Base-by-base conservation (phyloP, 2,888 invertebrate genomes). In the Empis livida region DNA sequence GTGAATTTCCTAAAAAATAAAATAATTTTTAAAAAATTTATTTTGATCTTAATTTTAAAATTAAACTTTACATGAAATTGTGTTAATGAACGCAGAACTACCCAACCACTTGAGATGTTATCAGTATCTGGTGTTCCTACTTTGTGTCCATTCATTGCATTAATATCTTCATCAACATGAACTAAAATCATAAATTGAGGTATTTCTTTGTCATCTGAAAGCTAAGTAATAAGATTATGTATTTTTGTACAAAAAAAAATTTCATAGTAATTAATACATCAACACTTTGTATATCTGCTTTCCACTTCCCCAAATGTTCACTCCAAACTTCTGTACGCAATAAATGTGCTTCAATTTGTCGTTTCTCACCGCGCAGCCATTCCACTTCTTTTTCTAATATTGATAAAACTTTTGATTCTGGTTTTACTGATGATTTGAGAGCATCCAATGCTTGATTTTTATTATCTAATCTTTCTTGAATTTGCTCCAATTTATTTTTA, bases 291-390 rank as follows among this genome's bases (percentile, higher is more conserved):
- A 92, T 84, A 39, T 82, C 79, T 8, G 90, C 90, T 50, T 84
- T 78, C 93, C 93, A 93, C 54, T 78, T 77, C 17, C 92, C 91
- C 54, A 92, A 72, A 64, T 92, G 87, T 56, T 90, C 89, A 0
- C 87, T 85, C 93, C 93, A 93, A 43, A 84, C 79, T 69, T 91
- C 89, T 0, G 92, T 92, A 38, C 91, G 75, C 14, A 82, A 78
- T 45, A 92, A 73, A 68, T 93, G 91, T 0, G 86, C 84, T 63
- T 92, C 90, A 38, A 91, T 68, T 54, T 87, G 79, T 53, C 84
- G 72, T 61, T 84, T 83, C 61, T 91, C 90, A 4, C 82, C 81
- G 53, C 84, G 82, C 45, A 93, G 69, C 71, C 82, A 80, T 59
- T 88, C 87, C 55, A 92, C 84, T 68, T 92, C 91, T 57, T 81